These are phyloP conservation scores for Hofmannophila pseudospretella DNA, from an alignment of 2,888 invertebrate species.

Conservation along the genomic window DNA sequence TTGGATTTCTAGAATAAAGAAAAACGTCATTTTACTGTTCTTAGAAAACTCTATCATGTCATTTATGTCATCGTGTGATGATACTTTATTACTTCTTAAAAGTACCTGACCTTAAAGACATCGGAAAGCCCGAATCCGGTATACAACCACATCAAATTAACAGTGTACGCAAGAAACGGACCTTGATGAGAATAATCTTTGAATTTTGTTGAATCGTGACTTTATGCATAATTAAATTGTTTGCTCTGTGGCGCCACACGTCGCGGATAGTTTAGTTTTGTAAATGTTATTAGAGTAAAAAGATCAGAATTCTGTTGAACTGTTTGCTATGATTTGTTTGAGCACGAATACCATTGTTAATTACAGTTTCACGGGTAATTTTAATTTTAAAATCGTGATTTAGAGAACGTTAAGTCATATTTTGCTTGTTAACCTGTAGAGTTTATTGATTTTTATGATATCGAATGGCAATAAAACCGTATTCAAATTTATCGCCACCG, in stretches of 20 bases:
- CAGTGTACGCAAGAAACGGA: slow-evolving; percentile 14
- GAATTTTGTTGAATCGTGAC: slow-evolving; percentile 58
- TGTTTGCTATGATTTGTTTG: slow-evolving; percentile 35
- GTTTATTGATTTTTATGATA: slow-evolving; percentile 14
- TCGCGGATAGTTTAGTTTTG: slow-evolving; percentile 51
- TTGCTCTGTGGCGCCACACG: slow-evolving; percentile 63
- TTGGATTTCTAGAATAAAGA: neutral
- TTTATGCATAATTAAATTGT: slow-evolving; percentile 65
- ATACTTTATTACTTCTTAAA: slow-evolving; percentile 1
- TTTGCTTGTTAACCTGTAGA: slow-evolving; percentile 10
- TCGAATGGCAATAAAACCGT: slow-evolving; percentile 17
- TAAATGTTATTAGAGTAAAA: slow-evolving; percentile 52
- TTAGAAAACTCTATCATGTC: neutral
- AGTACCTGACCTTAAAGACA: slow-evolving; percentile 1
- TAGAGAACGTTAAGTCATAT: slow-evolving; percentile 5
- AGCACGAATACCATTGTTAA: slow-evolving; percentile 22
- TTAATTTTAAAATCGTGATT: slow-evolving; percentile 23
- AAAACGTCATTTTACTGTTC: neutral
- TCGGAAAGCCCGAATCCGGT: slow-evolving; percentile 18
- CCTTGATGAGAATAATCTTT: slow-evolving; percentile 27
- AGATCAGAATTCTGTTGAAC: slow-evolving; percentile 42
- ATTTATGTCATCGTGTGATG: neutral
- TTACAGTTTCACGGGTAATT: slow-evolving; percentile 41
- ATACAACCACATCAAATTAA: slow-evolving; percentile 14
- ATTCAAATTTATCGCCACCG: slow-evolving; percentile 17